Base-by-base conservation (phyloP, 2,113 vertebrate genomes). In the Tiliqua scincoides region DNA sequence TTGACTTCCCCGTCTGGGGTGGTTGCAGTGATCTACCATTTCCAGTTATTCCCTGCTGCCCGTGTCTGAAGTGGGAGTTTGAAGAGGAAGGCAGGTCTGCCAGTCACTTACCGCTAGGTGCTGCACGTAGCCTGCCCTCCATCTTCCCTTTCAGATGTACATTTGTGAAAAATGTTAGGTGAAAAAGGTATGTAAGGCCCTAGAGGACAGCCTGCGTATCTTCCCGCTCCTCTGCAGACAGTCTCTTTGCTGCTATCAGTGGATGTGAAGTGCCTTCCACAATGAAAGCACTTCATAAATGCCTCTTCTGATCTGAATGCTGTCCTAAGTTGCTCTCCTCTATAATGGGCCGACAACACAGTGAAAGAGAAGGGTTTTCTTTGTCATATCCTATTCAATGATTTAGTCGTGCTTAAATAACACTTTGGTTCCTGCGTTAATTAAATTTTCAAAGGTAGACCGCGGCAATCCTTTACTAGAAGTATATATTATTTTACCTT, bases 401-500 rank as follows among this genome's bases (percentile, higher is more conserved):
- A 78, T 78, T 85, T 77, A 78, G 65, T 78, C 74, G 70, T 6
- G 52, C 27, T 40, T 85, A 65, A 78, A 85, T 85, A 85, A 85
- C 43, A 59, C 68, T 70, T 85, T 57, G 48, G 48, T 30, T 68
- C 74, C 76, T 59, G 32, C 27, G 59, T 78, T 85, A 85, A 85
- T 85, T 85, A 77, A 63, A 77, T 68, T 68, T 78, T 57, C 63
- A 57, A 59, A 85, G 54, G 48, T 70, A 57, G 40, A 70, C 40
- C 23, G 30, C 48, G 27, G 57, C 59, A 70, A 40, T 78, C 21
- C 63, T 78, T 85, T 40, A 43, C 74, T 15, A 32, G 30, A 48
- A 85, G 78, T 85, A 78, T 85, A 85, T 85, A 85, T 85, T 78
- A 77, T 77, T 85, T 85, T 68, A 77, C 52, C 57, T 85, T 71